Conservation (phyloP, 2,113 vertebrate genomes). For the Corvus hawaiiensis region DNA sequence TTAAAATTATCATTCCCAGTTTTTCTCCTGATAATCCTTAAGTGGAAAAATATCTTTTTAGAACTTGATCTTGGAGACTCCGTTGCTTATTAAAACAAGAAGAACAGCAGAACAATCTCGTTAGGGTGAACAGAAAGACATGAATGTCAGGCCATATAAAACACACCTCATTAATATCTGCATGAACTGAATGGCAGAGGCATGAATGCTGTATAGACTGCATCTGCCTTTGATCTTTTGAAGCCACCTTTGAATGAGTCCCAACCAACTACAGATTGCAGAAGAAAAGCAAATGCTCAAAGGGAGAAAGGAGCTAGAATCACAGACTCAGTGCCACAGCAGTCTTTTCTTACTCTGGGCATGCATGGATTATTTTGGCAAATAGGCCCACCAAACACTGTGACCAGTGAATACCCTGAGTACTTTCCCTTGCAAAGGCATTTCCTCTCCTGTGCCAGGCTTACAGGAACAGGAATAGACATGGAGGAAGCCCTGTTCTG, state of each 20-base stretch:
- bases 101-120: background rate
- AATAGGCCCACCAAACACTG: background rate
- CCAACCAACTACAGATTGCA: background rate
- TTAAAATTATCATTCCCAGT: background rate
- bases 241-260: conserved; percentile 17
- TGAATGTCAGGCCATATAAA: background rate
- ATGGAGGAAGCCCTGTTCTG: background rate
- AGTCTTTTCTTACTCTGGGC: background rate
- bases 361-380: background rate
- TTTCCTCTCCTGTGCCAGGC: background rate
- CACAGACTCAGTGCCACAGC: background rate
- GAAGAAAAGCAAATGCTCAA: conserved; percentile 17
- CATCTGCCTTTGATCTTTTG: conserved; percentile 33
- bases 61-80: background rate
- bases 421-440: background rate
- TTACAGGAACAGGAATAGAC: background rate
- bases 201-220: background rate
- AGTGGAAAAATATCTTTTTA: background rate
- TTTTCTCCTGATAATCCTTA: conserved; percentile 1
- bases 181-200: background rate
- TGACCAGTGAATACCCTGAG: background rate
- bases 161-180: conserved; percentile 15
- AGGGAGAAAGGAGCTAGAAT: background rate
- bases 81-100: background rate
- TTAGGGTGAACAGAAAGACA: background rate